phyloP scores from a whole-genome alignment of 2,113 vertebrate species.

The Rallus limicola region DNA sequence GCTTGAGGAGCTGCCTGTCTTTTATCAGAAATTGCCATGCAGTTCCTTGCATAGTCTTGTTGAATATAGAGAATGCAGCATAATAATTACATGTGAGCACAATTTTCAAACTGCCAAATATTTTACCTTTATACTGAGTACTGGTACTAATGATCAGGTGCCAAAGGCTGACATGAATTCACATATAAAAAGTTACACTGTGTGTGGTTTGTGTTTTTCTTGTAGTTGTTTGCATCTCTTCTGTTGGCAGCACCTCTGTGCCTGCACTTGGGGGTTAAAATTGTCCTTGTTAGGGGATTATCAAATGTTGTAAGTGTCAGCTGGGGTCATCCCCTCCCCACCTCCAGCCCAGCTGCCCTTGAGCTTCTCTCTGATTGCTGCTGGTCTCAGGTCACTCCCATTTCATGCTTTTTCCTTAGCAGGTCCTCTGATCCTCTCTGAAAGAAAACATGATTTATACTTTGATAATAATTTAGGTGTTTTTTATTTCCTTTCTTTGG shows the following conservation, averaged over 20 bases:
- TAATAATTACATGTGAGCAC: conserved; percentile 11
- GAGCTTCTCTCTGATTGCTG: neutral
- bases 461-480: neutral
- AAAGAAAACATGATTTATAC: neutral
- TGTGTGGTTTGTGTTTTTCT: neutral
- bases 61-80: neutral
- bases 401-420: neutral
- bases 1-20: conserved; percentile 17
- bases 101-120: conserved; percentile 17
- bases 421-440: neutral
- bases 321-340: neutral
- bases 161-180: conserved; percentile 10
- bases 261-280: neutral
- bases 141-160: conserved; percentile 17
- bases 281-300: neutral
- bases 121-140: neutral
- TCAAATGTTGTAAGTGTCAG: neutral
- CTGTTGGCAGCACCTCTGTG: conserved; percentile 8
- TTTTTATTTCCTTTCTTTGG: neutral
- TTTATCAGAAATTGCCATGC: conserved; percentile 19
- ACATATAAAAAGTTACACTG: neutral
- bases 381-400: neutral
- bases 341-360: neutral
- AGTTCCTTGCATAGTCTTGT: neutral
- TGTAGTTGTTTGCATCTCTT: neutral